Evolutionary conservation across 2,888 invertebrate species (phyloP), one percentile per base, ranked within the genome.

Genomic region (Ceriagrion tenellum): DNA sequence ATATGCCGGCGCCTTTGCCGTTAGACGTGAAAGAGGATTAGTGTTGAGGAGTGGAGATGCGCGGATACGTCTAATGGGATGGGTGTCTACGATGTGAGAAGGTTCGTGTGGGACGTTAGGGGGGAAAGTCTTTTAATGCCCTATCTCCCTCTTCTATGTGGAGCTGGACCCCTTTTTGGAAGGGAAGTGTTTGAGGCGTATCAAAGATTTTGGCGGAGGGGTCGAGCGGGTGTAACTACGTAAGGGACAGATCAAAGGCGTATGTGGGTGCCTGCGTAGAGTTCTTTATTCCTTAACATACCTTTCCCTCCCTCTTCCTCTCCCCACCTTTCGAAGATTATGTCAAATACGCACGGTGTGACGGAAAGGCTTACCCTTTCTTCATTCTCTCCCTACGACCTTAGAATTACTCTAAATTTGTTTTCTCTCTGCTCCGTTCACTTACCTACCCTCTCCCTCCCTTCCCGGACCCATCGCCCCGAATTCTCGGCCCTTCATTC

Each of bases 21-120:
- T 47, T 59, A 12, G 63, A 91, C 91, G 91, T 47, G 91, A 40
- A 40, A 63, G 74, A 47, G 93, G 93, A 93, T 93, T 93, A 93
- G 74, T 26, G 47, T 26, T 59, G 26, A 40, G 35, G 63, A 40
- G 40, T 35, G 20, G 59, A 59, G 59, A 59, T 47, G 40, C 89
- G 20, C 8, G 47, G 30, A 26, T 63, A 81, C n/a, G 81, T 35
- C 81, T 26, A 13, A 26, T 10, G 47, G 30, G 56, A 20, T 90
- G 30, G 16, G 20, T n/a, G 26, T 91, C 40, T 63, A 91, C 56
- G 56, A 20, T 40, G 55, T n/a, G 56, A 26, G n/a, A 30, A 59
- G n/a, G 59, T n/a, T 8, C 47, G 55, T 4, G 90, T 4, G 56
- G 91, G 23, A n/a, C 12, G 69, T 16, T 30, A 40, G 26, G 63